These are phyloP conservation scores for Tachystola acroxantha DNA, from an alignment of 2,888 invertebrate species.

Conservation along the genomic window DNA sequence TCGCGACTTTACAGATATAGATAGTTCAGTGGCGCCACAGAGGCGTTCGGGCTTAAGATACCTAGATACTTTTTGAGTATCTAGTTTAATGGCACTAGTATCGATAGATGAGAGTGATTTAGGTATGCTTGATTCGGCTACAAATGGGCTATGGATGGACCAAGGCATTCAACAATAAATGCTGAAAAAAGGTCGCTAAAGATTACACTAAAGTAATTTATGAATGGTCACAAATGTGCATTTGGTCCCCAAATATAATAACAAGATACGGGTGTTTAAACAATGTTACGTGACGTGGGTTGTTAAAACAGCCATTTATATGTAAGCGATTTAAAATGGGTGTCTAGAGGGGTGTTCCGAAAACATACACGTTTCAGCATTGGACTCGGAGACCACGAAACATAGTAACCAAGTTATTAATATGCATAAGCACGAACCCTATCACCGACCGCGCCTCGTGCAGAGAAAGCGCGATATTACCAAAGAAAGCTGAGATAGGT, in stretches of 20 bases:
- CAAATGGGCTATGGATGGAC: not conserved
- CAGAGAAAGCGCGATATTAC: conserved; percentile 37
- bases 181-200: no score
- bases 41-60: conserved; percentile 1
- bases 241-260: no score
- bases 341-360: no score
- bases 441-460: conserved; percentile 9
- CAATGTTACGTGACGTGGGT: no score
- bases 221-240: no score
- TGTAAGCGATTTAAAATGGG: no score
- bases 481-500: conserved; percentile 51
- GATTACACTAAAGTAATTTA: no score
- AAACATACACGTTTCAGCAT: no score
- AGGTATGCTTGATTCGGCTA: not conserved
- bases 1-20: conserved; percentile 60
- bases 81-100: not conserved
- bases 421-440: conserved; percentile 8
- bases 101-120: not conserved
- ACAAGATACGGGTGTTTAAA: no score
- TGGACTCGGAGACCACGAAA: no score
- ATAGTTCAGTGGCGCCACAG: conserved; percentile 6
- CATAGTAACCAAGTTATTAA: no score
- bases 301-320: no score
- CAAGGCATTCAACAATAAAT: not conserved
- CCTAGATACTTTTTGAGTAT: not conserved